A percentile compares a stretch with the other conserved stretches of the same genome.
These are phyloP conservation scores for Bugula neritina DNA, from an alignment of 2,888 invertebrate species.

Conservation along the genomic window DNA sequence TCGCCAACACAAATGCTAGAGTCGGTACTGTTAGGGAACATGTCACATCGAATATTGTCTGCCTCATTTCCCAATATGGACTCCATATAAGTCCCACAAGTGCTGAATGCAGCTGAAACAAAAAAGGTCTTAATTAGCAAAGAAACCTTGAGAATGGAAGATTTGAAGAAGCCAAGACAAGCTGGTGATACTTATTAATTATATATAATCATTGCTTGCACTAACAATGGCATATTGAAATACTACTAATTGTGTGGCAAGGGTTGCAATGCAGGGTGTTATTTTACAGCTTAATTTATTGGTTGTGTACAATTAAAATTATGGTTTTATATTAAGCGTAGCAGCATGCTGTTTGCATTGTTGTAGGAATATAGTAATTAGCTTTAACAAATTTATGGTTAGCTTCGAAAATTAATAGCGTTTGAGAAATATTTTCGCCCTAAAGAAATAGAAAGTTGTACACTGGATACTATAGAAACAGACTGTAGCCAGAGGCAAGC, in stretches of 20 bases:
- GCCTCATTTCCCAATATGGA: not conserved
- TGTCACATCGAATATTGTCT: not conserved
- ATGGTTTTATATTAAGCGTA: constrained; percentile 5
- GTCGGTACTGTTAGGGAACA: constrained; percentile 26
- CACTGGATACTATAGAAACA: not conserved
- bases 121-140: no score
- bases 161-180: no score
- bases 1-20: constrained; percentile 15
- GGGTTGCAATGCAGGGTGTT: not conserved
- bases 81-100: constrained; percentile 20
- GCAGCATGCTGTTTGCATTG: not conserved
- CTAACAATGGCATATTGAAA: not conserved
- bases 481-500: not conserved
- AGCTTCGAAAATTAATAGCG: not conserved
- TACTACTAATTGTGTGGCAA: not conserved
- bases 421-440: no score
- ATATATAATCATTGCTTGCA: not conserved
- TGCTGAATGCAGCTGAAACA: constrained; percentile 1
- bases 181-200: not conserved
- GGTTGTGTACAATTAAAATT: constrained; percentile 16
- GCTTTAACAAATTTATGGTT: constrained; percentile 8
- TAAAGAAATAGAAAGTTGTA: no score
- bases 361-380: not conserved
- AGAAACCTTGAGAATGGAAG: no score
- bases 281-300: constrained; percentile 11